phyloP scores from a whole-genome alignment of 2,888 invertebrate species.

The Seira ritae region DNA sequence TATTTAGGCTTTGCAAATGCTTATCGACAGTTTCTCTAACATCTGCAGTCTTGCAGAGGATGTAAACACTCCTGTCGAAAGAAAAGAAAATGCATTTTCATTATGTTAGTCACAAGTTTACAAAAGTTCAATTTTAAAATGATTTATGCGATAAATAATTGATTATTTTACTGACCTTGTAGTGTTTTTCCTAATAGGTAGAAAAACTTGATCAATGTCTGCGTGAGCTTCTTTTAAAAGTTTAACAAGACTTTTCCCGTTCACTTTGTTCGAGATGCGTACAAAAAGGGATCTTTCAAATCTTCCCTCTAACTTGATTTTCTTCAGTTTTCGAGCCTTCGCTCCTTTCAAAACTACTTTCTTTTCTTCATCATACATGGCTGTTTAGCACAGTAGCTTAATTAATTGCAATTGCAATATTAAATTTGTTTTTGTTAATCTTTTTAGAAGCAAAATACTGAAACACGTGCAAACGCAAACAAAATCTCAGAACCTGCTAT shows the following conservation, averaged over 20 bases:
- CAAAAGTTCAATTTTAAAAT: too few relatives aligned
- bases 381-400: too few relatives aligned
- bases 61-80: slow-evolving; percentile 44
- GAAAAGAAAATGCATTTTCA: slow-evolving; percentile 10
- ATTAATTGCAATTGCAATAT: too few relatives aligned
- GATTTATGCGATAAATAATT: too few relatives aligned
- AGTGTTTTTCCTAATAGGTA: slow-evolving; percentile 45
- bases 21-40: slow-evolving; percentile 12
- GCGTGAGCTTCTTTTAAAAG: slow-evolving; percentile 23
- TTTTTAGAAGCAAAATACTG: too few relatives aligned
- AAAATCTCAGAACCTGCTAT: too few relatives aligned
- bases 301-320: slow-evolving; percentile 25
- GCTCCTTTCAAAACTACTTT: slow-evolving; percentile 31
- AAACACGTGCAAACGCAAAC: too few relatives aligned
- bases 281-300: slow-evolving; percentile 37
- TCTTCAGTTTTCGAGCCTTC: slow-evolving; percentile 9
- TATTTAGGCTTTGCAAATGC: slow-evolving; percentile 22
- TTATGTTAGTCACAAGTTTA: too few relatives aligned
- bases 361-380: too few relatives aligned
- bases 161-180: slow-evolving; percentile 42
- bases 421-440: too few relatives aligned
- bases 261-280: slow-evolving; percentile 24
- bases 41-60: slow-evolving; percentile 30
- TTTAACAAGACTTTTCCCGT: slow-evolving; percentile 25
- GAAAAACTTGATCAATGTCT: slow-evolving; percentile 44